A percentile compares a stretch with the other conserved stretches of the same genome.
Conservation (phyloP, 2,113 vertebrate species). For the Pipa parva region DNA sequence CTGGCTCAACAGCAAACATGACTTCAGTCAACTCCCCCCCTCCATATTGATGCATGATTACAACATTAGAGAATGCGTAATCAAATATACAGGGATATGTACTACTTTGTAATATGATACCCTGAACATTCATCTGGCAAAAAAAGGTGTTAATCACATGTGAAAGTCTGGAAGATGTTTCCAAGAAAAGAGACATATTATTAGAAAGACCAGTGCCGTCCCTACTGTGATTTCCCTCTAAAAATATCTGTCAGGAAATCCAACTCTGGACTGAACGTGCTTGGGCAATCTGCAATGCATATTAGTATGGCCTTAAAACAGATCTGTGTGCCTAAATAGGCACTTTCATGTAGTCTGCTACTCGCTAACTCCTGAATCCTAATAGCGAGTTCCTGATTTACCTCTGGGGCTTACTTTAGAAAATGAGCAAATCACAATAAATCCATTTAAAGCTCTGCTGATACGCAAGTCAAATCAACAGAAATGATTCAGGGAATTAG, state of each 20-base stretch:
- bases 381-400: no score
- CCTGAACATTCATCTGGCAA: slow-evolving; percentile 18
- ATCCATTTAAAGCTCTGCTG: no score
- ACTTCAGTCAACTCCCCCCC: slow-evolving; percentile 15
- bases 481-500: no score
- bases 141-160: slow-evolving; percentile 30
- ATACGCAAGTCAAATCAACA: no score
- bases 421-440: no score
- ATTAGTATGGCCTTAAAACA: slow-evolving; percentile 19
- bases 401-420: no score
- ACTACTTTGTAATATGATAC: slow-evolving; percentile 27
- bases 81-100: slow-evolving; percentile 3
- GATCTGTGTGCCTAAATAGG: slow-evolving; percentile 5
- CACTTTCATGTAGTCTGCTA: not conserved
- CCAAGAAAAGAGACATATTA: slow-evolving; percentile 37
- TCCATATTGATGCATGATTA: slow-evolving; percentile 24
- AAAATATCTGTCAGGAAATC: slow-evolving; percentile 40
- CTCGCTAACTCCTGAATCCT: no score
- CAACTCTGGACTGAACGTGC: slow-evolving; percentile 26
- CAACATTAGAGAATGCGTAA: slow-evolving; percentile 17
- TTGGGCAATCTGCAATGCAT: slow-evolving; percentile 16
- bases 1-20: slow-evolving; percentile 14
- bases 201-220: slow-evolving; percentile 28
- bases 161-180: slow-evolving; percentile 14
- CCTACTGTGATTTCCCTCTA: slow-evolving; percentile 27